Percentiles rank a stretch among this genome's conserved stretches.
Evolutionary conservation across 1,140 invertebrate genomes (phyloP).

Genomic region (Aphis gossypii): DNA sequence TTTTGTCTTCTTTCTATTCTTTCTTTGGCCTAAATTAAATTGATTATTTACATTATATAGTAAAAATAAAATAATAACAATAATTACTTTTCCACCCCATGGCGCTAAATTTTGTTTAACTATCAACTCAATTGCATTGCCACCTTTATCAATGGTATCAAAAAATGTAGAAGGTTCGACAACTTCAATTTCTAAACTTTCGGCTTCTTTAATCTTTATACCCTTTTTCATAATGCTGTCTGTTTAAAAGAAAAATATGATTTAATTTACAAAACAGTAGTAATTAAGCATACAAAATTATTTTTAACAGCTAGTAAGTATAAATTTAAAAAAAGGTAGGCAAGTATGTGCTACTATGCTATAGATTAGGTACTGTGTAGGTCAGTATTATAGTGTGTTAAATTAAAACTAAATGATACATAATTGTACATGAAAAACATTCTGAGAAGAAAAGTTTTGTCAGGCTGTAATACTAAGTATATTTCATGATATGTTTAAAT

Average conservation of each 20-base stretch:
- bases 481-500: no score
- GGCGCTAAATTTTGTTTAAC: conserved; percentile 65
- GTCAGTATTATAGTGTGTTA: no score
- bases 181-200: conserved; percentile 78
- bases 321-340: background rate
- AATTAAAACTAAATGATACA: no score
- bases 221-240: conserved; percentile 22
- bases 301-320: background rate
- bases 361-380: no score
- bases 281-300: background rate
- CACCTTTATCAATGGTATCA: conserved; percentile 67
- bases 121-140: conserved; percentile 64
- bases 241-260: background rate
- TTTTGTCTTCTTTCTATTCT: conserved; percentile 63
- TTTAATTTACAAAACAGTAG: background rate
- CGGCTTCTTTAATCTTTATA: conserved; percentile 64
- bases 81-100: conserved; percentile 67
- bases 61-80: background rate
- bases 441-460: no score
- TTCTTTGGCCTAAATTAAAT: conserved; percentile 66
- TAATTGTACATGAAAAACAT: no score
- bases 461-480: no score
- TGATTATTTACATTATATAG: background rate
- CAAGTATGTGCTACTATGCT: no score
- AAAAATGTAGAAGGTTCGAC: conserved; percentile 79